Conservation (phyloP, 2,113 vertebrate species). For the Ammodytes dubius region DNA sequence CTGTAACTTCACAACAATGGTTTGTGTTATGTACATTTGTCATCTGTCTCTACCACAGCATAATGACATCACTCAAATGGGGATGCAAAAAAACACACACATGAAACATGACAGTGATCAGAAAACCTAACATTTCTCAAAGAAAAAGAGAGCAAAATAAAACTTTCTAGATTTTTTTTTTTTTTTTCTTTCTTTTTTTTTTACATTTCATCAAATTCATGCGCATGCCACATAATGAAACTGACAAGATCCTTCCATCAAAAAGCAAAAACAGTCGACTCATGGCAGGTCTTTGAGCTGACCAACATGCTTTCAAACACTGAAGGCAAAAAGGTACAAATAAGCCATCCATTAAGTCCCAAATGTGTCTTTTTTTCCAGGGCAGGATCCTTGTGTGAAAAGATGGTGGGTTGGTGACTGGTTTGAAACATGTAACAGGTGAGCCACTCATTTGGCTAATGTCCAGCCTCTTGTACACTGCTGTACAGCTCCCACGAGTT, state of each 20-base stretch:
- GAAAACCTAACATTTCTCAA: conserved; percentile 70
- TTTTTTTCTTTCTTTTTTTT: conserved; percentile 61
- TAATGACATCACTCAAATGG: conserved; percentile 79
- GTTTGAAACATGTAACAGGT: conserved; percentile 81
- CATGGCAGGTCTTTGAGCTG: conserved; percentile 75
- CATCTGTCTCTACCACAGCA: conserved; percentile 79
- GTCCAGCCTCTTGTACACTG: conserved; percentile 83
- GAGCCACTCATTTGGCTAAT: conserved; percentile 81
- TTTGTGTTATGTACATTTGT: conserved; percentile 85
- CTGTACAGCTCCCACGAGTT: conserved; percentile 64
- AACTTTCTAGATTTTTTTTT: conserved; percentile 59
- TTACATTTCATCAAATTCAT: conserved; percentile 84
- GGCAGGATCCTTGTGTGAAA: conserved; percentile 72
- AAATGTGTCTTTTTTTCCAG: conserved; percentile 54
- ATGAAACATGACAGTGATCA: conserved; percentile 64
- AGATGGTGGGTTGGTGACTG: conserved; percentile 74
- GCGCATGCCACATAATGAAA: conserved; percentile 85
- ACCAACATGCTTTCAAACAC: conserved; percentile 83
- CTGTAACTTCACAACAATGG: conserved; percentile 71
- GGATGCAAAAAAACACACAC: conserved; percentile 80
- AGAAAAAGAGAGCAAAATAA: conserved; percentile 74
- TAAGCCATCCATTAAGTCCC: conserved; percentile 77
- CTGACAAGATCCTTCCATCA: conserved; percentile 84
- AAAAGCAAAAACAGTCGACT: conserved; percentile 69
- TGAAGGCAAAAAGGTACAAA: conserved; percentile 86